Evolutionary conservation across 1,140 invertebrate species (phyloP), one percentile per base, ranked within the genome.

Genomic region (Meloidogyne exigua): DNA sequence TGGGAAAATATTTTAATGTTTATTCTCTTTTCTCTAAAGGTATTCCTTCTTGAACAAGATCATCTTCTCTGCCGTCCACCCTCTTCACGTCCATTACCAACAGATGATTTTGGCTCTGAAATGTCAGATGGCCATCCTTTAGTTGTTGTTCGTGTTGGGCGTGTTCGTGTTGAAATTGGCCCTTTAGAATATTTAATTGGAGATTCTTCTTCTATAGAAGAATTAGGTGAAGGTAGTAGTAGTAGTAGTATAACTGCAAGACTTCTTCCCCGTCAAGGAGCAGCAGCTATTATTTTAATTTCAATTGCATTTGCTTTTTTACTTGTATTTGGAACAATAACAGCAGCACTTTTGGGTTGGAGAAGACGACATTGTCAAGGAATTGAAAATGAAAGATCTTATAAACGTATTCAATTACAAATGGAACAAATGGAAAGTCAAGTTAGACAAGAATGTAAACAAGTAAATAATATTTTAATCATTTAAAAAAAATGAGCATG

Each of bases 341-440:
- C 80, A 21, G 77, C 28, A 70, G 75, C 75, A 68, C 72, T 71
- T 49, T 63, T 83, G 25, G 21, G 82, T 9, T 85, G 84, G 81
- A 44, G 78, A 69, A 66, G 82, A 68, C 18, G 80, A 13, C 18
- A n/a, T 57, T 57, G 18, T 57, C 69, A 65, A 25, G 83, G 71
- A 70, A n/a, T 57, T n/a, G 76, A 84, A 71, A 72, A 84, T 75
- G 83, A 84, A 70, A 76, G 80, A 13, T 81, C 69, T 42, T 84
- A 84, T 68, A 84, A 80, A 62, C 91, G 95, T 39, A 96, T 99
- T 87, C 95, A 98, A 89, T 95, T 98, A 82, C 95, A 99, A 89
- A 96, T 99, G 93, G 96, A 98, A 82, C 97, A 95, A n/a, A 89
- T 98, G 64, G 96, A 99, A 88, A 96, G 94, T 85, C 97, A 96